Evolutionary conservation across 2,113 vertebrate species (phyloP).

Genomic region (Gnathonemus longibarbis): DNA sequence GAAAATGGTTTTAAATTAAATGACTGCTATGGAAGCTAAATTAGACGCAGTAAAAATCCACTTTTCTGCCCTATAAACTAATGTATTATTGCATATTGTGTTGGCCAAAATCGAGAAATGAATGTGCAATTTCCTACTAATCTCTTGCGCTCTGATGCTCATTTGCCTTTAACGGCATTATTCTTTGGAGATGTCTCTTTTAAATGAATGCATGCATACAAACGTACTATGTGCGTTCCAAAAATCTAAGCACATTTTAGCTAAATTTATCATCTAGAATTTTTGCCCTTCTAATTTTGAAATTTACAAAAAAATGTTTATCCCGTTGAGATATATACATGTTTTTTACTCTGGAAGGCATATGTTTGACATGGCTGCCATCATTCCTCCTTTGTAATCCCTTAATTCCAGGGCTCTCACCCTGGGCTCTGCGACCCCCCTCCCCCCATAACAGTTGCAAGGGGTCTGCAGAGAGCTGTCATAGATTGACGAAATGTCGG

Average conservation of each 20-base stretch:
- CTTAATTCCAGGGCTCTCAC: not conserved
- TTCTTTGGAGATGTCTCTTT: not conserved
- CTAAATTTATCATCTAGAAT: not conserved
- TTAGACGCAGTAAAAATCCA: not conserved
- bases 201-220: not conserved
- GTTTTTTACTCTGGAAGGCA: not conserved
- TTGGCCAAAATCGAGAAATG: not conserved
- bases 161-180: not conserved
- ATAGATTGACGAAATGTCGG: not conserved
- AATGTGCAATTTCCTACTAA: not conserved
- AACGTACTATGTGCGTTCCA: not conserved
- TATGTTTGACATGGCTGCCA: not conserved
- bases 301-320: not conserved
- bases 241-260: not conserved
- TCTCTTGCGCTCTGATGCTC: not conserved
- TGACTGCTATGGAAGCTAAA: not conserved
- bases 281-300: not conserved
- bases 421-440: not conserved
- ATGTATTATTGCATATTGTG: not conserved
- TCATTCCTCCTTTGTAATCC: not conserved
- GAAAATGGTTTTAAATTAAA: constrained; percentile 5
- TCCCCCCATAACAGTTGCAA: not conserved
- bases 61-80: not conserved
- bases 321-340: not conserved
- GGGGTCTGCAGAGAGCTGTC: not conserved